Conservation (phyloP, 2,797 vertebrate species). For the Thalassophryne amazonica region DNA sequence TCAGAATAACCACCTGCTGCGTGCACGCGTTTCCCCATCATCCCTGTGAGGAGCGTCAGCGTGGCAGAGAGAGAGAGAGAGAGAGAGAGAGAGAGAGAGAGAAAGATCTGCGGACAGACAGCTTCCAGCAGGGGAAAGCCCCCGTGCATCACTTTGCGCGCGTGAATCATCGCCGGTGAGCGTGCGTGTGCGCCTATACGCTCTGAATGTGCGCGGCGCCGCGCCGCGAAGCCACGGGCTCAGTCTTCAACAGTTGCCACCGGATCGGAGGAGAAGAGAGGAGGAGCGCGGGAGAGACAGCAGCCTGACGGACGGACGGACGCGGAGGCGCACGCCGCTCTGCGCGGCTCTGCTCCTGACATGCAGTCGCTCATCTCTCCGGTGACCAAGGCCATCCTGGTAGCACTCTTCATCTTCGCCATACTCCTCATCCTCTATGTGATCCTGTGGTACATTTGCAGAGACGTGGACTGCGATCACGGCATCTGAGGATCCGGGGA, state of each 20-base stretch:
- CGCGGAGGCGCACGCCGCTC: constrained; percentile 66
- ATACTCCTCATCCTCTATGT: constrained; percentile 98
- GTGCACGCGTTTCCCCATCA: too few species aligned
- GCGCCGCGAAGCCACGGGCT: constrained; percentile 51
- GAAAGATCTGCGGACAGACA: constrained; percentile 45
- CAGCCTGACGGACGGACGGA: constrained; percentile 60
- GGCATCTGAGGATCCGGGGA: constrained; percentile 84
- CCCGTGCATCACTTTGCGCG: constrained; percentile 52
- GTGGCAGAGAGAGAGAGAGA: constrained; percentile 31
- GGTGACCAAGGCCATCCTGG: constrained; percentile 94
- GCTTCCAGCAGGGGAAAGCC: constrained; percentile 60
- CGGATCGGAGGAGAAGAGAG: constrained; percentile 55
- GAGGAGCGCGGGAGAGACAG: constrained; percentile 52
- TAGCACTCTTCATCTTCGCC: constrained; percentile 96
- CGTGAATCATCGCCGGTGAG: constrained; percentile 43
- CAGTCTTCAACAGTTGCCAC: constrained; percentile 74
- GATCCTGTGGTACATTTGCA: constrained; percentile 98
- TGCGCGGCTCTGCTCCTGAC: constrained; percentile 77
- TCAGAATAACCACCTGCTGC: constrained; percentile 28
- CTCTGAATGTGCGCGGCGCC: constrained; percentile 43
- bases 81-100: constrained; percentile 24
- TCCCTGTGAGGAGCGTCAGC: constrained; percentile 30
- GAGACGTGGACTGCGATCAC: constrained; percentile 97
- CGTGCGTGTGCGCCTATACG: constrained; percentile 44
- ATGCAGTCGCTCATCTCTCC: constrained; percentile 98